Conservation (phyloP, 2,888 invertebrate species). For the Kuschelorhynchus macadamiae region DNA sequence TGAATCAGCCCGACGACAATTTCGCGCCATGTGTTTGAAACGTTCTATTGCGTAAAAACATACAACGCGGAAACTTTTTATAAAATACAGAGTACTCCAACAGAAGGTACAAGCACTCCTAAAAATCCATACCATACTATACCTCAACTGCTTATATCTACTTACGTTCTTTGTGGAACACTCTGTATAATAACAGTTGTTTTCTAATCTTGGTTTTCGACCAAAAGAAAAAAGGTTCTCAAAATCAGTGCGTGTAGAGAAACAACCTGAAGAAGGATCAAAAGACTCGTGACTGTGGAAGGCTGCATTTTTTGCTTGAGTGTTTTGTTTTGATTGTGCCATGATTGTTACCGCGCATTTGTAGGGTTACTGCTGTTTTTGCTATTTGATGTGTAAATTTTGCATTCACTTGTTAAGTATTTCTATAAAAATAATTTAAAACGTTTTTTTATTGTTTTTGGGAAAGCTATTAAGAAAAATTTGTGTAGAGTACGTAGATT, state of each 20-base stretch:
- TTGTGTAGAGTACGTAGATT: no score
- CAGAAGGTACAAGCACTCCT: no score
- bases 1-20: constrained; percentile 4
- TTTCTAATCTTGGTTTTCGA: constrained; percentile 11
- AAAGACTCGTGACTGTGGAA: constrained; percentile 34
- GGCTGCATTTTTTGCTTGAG: constrained; percentile 51
- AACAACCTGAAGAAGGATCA: constrained; percentile 17
- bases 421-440: no score
- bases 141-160: no score
- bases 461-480: no score
- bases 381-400: no score
- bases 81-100: neutral
- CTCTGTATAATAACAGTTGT: neutral
- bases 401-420: no score
- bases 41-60: constrained; percentile 27
- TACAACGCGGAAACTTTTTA: neutral
- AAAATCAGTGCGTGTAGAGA: constrained; percentile 15
- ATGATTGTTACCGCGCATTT: constrained; percentile 64
- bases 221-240: constrained; percentile 6
- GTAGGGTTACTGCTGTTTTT: neutral
- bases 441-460: no score
- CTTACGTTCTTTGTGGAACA: neutral
- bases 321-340: constrained; percentile 65
- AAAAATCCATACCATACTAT: no score
- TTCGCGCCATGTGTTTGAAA: constrained; percentile 11